These are phyloP conservation scores for Microplitis mediator DNA, from an alignment of 1,140 invertebrate species.

Conservation along the genomic window DNA sequence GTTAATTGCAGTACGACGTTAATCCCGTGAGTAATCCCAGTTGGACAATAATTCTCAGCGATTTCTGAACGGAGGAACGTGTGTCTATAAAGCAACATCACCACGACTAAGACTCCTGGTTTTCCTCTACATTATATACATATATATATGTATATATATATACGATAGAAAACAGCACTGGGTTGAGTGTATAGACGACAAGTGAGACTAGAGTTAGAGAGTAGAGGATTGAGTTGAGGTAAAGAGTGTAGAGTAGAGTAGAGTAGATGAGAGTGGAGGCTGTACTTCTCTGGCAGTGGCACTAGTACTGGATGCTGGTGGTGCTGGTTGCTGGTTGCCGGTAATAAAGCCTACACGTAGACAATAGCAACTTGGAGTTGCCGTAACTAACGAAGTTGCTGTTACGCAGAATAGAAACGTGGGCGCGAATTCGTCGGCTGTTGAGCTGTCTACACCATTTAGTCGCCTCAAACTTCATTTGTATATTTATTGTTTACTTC, in stretches of 20 bases:
- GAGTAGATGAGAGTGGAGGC: background rate
- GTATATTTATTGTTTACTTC: constrained; percentile 7
- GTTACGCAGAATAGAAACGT: constrained; percentile 28
- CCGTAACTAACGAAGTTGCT: constrained; percentile 38
- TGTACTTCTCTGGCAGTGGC: no score
- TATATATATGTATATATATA: background rate
- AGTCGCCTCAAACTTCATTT: constrained; percentile 3
- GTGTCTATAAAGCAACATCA: background rate
- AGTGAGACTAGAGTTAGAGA: background rate
- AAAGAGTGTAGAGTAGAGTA: background rate
- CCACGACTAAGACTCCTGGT: no score
- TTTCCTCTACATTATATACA: no score
- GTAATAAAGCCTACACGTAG: constrained; percentile 29
- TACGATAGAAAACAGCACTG: background rate
- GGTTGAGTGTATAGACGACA: background rate
- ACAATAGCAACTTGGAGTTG: constrained; percentile 35
- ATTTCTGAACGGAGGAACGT: constrained; percentile 1
- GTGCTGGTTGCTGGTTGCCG: background rate
- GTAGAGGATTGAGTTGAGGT: background rate
- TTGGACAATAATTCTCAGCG: constrained; percentile 30
- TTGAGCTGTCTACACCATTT: constrained; percentile 17
- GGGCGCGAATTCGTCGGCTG: constrained; percentile 23
- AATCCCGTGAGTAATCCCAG: constrained; percentile 30
- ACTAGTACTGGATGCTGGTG: no score
- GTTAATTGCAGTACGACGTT: constrained; percentile 29